These are phyloP conservation scores for Noctua comes DNA, from an alignment of 2,888 invertebrate genomes.

Conservation along the genomic window DNA sequence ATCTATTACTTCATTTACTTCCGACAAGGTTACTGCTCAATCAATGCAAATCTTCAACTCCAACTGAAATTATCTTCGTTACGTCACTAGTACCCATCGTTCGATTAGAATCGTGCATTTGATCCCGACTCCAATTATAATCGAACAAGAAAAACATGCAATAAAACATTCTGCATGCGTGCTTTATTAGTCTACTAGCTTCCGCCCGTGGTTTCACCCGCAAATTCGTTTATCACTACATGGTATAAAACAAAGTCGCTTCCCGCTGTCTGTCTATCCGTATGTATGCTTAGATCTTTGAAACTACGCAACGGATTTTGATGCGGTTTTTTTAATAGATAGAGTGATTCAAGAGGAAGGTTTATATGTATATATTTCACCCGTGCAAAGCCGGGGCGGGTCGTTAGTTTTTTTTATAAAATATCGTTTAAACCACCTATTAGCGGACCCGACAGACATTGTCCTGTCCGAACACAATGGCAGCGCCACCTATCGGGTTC, in stretches of 20 bases:
- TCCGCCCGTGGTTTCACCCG: neutral
- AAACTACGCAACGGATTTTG: no score
- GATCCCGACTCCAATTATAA: conserved; percentile 50
- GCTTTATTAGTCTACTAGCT: conserved; percentile 23
- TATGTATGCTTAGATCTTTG: no score
- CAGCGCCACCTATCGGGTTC: neutral
- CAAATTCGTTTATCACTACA: neutral
- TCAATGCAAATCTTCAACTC: conserved; percentile 38
- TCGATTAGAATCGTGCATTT: conserved; percentile 53
- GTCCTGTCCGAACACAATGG: neutral
- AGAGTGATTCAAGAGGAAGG: no score
- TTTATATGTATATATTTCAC: no score
- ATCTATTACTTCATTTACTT: conserved; percentile 30
- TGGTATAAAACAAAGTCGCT: no score
- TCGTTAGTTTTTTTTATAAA: neutral
- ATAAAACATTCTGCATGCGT: conserved; percentile 50
- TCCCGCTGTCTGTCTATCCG: no score
- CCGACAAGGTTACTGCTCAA: conserved; percentile 46
- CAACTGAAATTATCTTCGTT: conserved; percentile 41
- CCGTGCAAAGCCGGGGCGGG: no score
- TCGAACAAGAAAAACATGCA: conserved; percentile 35
- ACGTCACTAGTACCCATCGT: conserved; percentile 31
- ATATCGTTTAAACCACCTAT: neutral
- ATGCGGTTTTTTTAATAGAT: no score
- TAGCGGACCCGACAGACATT: neutral